phyloP scores from a whole-genome alignment of 1,140 invertebrate species.

The Drosophila kanapiae region DNA sequence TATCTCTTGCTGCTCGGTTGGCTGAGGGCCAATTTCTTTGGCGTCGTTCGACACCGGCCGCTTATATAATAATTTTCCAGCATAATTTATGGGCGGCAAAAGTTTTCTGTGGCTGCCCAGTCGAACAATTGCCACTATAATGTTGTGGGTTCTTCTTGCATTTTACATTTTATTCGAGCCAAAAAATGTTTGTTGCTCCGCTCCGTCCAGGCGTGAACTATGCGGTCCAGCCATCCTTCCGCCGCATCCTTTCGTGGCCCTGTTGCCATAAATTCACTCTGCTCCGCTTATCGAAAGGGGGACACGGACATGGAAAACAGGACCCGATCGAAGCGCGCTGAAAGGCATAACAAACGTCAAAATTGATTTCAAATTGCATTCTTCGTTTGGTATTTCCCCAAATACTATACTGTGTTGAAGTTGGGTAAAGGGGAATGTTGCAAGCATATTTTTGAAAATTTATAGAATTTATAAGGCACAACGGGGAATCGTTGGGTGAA shows the following conservation, averaged over 20 bases:
- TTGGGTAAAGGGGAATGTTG: neutral
- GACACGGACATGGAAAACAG: constrained; percentile 63
- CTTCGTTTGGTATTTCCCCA: constrained; percentile 33
- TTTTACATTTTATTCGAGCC: constrained; percentile 74
- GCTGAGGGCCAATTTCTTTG: constrained; percentile 73
- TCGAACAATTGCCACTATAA: constrained; percentile 78
- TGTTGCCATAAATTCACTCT: constrained; percentile 67
- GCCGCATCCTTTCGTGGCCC: constrained; percentile 20
- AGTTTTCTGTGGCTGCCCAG: constrained; percentile 78
- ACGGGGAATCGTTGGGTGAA: neutral
- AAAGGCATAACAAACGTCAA: constrained; percentile 58
- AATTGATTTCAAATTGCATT: constrained; percentile 81
- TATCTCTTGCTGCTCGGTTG: constrained; percentile 33
- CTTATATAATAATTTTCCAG: constrained; percentile 80
- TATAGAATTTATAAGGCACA: neutral
- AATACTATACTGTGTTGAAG: constrained; percentile 8
- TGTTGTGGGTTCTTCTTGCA: constrained; percentile 61
- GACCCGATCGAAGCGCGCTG: constrained; percentile 20
- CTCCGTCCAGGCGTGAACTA: constrained; percentile 67
- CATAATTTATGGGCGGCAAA: constrained; percentile 77
- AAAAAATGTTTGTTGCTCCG: constrained; percentile 66
- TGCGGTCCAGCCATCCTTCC: constrained; percentile 51
- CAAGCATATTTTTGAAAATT: neutral
- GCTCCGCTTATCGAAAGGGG: constrained; percentile 58
- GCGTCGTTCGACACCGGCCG: constrained; percentile 66